Evolutionary conservation across 2,113 vertebrate species (phyloP), one percentile per base, ranked within the genome.

Genomic region (Gymnogyps californianus): DNA sequence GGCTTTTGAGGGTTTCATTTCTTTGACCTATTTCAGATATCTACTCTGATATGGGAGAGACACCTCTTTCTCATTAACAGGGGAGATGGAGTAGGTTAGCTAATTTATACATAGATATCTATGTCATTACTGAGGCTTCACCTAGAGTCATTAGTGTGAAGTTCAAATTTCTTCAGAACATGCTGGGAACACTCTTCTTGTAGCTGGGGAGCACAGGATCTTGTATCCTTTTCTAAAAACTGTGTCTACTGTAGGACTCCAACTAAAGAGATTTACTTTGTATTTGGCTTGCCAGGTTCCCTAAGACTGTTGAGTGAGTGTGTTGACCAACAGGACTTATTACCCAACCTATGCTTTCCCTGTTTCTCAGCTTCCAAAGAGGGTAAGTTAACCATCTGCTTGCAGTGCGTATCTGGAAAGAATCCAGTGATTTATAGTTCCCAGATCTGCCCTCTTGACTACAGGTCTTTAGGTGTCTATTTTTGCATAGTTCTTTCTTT

Each of bases 31-130:
- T 34, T 85, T 90, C 40, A 42, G 22, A 16, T 65, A 51, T 22
- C 34, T 61, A 18, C 18, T 67, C 28, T 36, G 32, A 52, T 44
- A 51, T 4, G 3, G 0, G 0, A 74, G 17, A 52, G 34, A 59
- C 4, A n/a, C 0, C 2, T 29, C 4, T 20, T 66, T 61, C 29
- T 44, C 19, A 42, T 49, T 36, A 62, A 31, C 1, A 5, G 19
- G 3, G 12, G 32, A 26, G 19, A 4, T 3, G 5, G 10, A 2
- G 2, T 26, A 81, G 12, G 5, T 42, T 77, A 40, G 2, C 8
- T 13, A 40, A 8, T 55, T 84, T 67, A 46, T 61, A 16, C 2
- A 6, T 10, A 38, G 14, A 8, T 65, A 47, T 10, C 20, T 54
- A 13, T 26, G 26, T n/a, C 19, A 42, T 72, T 80, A 20, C 9